A percentile compares a stretch with the other conserved stretches of the same genome.
phyloP scores from a whole-genome alignment of 2,797 vertebrate genomes.

The Kryptopterus vitreolus region DNA sequence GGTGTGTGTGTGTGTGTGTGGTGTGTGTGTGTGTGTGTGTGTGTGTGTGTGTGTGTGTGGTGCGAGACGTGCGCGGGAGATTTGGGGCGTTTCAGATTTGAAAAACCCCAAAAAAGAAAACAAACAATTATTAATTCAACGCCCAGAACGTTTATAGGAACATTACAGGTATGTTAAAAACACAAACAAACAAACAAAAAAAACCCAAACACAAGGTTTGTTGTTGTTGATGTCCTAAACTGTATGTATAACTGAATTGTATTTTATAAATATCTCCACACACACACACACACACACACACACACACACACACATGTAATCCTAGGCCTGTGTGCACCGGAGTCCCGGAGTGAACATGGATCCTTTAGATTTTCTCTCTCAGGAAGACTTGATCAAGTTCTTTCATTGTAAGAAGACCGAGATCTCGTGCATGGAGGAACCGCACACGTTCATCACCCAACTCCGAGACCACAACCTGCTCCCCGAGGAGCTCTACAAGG shows the following conservation, averaged over 20 bases:
- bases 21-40: no score
- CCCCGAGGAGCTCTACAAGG: slow-evolving; percentile 59
- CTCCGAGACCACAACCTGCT: slow-evolving; percentile 69
- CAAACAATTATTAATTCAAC: neutral
- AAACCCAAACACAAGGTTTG: neutral
- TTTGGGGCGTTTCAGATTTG: neutral
- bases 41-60: no score
- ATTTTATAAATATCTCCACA: no score
- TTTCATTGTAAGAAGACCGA: slow-evolving; percentile 66
- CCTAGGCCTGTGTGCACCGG: no score
- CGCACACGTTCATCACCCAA: slow-evolving; percentile 63
- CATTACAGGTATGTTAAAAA: neutral
- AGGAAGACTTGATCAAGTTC: slow-evolving; percentile 52
- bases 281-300: no score
- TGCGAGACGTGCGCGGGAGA: neutral
- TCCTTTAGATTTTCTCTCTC: slow-evolving; percentile 55
- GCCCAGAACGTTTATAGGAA: neutral
- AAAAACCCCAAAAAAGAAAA: no score
- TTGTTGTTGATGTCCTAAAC: neutral
- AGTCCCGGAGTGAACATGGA: slow-evolving; percentile 53
- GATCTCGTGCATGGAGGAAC: slow-evolving; percentile 67
- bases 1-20: no score
- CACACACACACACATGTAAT: no score
- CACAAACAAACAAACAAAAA: neutral
- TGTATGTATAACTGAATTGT: no score